Conservation (phyloP, 2,797 vertebrate genomes). For the Falco berigora region DNA sequence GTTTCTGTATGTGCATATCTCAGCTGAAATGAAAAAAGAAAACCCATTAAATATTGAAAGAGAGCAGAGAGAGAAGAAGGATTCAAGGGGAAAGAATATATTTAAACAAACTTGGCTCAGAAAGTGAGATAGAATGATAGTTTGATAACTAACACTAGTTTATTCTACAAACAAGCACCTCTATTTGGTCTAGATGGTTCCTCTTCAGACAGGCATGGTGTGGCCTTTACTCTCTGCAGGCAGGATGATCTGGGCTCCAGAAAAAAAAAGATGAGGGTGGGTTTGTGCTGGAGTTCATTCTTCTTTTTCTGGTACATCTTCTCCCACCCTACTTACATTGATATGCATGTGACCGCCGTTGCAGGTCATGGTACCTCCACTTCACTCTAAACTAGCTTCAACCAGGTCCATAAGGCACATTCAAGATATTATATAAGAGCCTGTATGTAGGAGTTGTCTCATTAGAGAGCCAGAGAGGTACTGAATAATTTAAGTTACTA, state of each 20-base stretch:
- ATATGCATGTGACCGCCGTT: rapidly evolving
- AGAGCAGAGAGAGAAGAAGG: neutral
- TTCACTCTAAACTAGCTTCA: neutral
- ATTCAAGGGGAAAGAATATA: neutral
- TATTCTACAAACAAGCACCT: neutral
- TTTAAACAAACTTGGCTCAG: neutral
- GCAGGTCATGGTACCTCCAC: neutral
- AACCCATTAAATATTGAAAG: neutral
- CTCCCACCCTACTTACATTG: rapidly evolving
- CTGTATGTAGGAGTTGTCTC: neutral
- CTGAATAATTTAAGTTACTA: neutral
- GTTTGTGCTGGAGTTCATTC: neutral
- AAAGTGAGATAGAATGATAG: neutral
- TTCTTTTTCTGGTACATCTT: neutral
- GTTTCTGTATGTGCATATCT: neutral
- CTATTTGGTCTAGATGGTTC: neutral
- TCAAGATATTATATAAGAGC: neutral
- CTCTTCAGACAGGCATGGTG: neutral
- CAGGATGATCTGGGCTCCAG: neutral
- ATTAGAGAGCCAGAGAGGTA: neutral
- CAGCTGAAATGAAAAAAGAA: neutral
- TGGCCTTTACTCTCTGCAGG: neutral
- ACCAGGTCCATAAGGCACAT: neutral
- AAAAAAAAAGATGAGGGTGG: neutral
- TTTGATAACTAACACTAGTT: neutral